A percentile compares a stretch with the other conserved stretches of the same genome.
These are phyloP conservation scores for Diadromus collaris DNA, from an alignment of 2,888 invertebrate species.

Conservation along the genomic window DNA sequence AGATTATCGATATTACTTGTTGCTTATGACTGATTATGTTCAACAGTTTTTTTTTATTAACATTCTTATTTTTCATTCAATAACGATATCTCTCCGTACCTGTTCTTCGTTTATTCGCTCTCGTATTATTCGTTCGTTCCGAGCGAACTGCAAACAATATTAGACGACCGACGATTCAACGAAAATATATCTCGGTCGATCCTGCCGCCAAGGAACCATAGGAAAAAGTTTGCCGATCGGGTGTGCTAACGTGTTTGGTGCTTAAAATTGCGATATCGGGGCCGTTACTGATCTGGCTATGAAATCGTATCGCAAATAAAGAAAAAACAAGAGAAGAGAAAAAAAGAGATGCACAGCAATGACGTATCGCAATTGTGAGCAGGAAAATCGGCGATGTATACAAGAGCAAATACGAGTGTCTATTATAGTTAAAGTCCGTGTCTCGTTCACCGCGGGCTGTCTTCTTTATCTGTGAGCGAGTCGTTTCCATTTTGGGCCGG, in stretches of 20 bases:
- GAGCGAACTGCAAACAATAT: neutral
- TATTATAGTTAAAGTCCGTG: neutral
- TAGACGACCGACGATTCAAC: neutral
- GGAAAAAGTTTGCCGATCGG: neutral
- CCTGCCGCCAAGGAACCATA: neutral
- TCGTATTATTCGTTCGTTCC: neutral
- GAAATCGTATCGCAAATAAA: neutral
- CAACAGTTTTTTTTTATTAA: neutral
- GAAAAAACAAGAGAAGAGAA: neutral
- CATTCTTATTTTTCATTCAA: neutral
- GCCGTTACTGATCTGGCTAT: neutral
- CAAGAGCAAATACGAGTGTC: neutral
- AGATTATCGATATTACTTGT: neutral
- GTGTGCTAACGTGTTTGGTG: neutral
- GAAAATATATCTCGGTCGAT: neutral
- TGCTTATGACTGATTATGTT: neutral
- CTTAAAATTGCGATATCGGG: neutral
- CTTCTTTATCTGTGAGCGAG: neutral
- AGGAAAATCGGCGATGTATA: neutral
- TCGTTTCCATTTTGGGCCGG: slow-evolving; percentile 8
- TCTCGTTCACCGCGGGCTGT: neutral
- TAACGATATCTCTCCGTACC: neutral
- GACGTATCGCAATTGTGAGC: neutral
- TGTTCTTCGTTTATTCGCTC: neutral
- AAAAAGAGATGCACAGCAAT: neutral